Evolutionary conservation across 2,888 invertebrate species (phyloP).

Genomic region (Aethes cnicana): DNA sequence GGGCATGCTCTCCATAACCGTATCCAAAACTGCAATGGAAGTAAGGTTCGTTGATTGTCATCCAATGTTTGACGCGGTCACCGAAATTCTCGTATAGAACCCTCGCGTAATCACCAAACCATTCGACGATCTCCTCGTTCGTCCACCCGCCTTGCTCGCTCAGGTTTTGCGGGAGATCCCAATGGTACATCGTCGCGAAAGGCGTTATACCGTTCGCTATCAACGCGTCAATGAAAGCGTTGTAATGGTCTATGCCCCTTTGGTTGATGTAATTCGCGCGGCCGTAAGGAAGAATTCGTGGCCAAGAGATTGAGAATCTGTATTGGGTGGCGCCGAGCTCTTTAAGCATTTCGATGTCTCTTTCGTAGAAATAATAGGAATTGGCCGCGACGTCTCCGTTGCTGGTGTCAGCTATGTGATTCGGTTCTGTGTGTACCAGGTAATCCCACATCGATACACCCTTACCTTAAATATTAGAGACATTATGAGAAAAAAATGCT

Average conservation of each 20-base stretch:
- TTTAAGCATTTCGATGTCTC: slow-evolving; percentile 78
- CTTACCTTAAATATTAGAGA: slow-evolving; percentile 6
- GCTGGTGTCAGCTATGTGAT: slow-evolving; percentile 1
- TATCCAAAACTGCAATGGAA: slow-evolving; percentile 51
- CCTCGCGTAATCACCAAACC: slow-evolving; percentile 57
- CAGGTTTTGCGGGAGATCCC: slow-evolving; percentile 75
- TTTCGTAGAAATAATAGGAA: slow-evolving; percentile 34
- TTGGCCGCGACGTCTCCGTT: slow-evolving; percentile 18
- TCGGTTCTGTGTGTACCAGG: slow-evolving; percentile 1
- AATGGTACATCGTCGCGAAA: slow-evolving; percentile 79
- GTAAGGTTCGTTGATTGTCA: slow-evolving; percentile 85
- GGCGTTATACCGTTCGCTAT: slow-evolving; percentile 79
- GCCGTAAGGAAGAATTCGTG: slow-evolving; percentile 84
- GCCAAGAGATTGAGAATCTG: slow-evolving; percentile 85
- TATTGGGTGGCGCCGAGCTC: slow-evolving; percentile 71
- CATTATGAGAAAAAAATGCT: not conserved
- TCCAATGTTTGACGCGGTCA: slow-evolving; percentile 82
- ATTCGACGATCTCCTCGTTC: slow-evolving; percentile 48
- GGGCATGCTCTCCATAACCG: slow-evolving; percentile 36
- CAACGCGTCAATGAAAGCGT: slow-evolving; percentile 84
- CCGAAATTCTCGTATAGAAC: slow-evolving; percentile 73
- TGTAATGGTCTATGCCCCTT: slow-evolving; percentile 85
- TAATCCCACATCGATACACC: slow-evolving; percentile 21
- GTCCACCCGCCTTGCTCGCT: slow-evolving; percentile 44
- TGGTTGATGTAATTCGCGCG: slow-evolving; percentile 78